phyloP scores from a whole-genome alignment of 2,888 invertebrate genomes.

The Stenurella melanura region DNA sequence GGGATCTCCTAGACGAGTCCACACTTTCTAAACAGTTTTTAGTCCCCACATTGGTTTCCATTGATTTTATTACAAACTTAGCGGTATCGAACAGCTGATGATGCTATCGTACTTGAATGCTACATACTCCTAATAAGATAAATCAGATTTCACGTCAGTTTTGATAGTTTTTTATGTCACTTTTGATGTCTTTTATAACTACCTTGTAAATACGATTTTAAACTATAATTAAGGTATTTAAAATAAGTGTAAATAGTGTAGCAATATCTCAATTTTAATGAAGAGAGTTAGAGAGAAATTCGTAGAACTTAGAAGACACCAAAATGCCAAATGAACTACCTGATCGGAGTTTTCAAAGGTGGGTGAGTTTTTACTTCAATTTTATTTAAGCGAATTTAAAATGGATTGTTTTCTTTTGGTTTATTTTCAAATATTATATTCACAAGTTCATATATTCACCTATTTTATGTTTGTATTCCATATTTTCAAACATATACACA shows the following conservation, averaged over 20 bases:
- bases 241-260: slow-evolving; percentile 21
- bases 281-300: neutral
- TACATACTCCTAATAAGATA: neutral
- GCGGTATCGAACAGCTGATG: slow-evolving; percentile 51
- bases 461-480: too few species aligned
- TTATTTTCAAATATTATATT: too few species aligned
- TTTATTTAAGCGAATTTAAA: neutral
- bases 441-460: too few species aligned
- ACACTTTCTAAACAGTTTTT: slow-evolving; percentile 49
- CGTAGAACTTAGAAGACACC: slow-evolving; percentile 32
- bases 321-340: slow-evolving; percentile 54
- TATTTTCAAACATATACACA: too few species aligned
- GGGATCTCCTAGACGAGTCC: slow-evolving; percentile 53
- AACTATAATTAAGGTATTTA: slow-evolving; percentile 31
- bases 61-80: slow-evolving; percentile 49
- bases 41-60: slow-evolving; percentile 46
- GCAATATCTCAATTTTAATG: neutral
- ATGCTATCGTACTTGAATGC: neutral
- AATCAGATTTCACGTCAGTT: slow-evolving; percentile 12
- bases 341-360: slow-evolving; percentile 45
- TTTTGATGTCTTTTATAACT: slow-evolving; percentile 46
- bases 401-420: too few species aligned
- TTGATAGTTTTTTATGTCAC: slow-evolving; percentile 46
- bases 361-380: slow-evolving; percentile 34
- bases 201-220: slow-evolving; percentile 34